phyloP scores from a whole-genome alignment of 2,113 vertebrate species.

The Glaucidium brasilianum region DNA sequence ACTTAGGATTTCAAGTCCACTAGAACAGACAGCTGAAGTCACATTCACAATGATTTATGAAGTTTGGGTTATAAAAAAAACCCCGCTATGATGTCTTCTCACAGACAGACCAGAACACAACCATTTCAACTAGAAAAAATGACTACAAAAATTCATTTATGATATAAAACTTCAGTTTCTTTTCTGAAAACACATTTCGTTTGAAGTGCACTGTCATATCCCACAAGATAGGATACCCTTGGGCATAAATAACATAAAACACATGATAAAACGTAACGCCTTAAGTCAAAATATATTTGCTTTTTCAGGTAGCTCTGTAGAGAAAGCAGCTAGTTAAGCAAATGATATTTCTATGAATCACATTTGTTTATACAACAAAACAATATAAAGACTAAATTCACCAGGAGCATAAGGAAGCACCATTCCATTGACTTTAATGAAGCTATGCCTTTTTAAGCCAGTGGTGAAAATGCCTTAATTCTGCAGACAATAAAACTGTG shows the following conservation, averaged over 20 bases:
- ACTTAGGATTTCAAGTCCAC: not conserved
- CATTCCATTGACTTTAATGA: not conserved
- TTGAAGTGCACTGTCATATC: constrained; percentile 41
- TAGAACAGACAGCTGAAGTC: not conserved
- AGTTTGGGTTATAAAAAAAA: not conserved
- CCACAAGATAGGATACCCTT: constrained; percentile 9
- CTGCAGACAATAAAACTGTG: not conserved
- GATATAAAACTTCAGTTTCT: constrained; percentile 10
- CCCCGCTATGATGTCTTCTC: not conserved
- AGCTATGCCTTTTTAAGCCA: not conserved
- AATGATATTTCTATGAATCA: constrained; percentile 36
- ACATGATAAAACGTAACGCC: constrained; percentile 24
- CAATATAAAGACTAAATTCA: constrained; percentile 8
- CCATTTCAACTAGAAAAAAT: not conserved
- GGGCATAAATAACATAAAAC: constrained; percentile 49
- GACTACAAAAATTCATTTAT: constrained; percentile 22
- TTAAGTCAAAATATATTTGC: constrained; percentile 22
- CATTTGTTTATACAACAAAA: constrained; percentile 16
- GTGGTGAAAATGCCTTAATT: not conserved
- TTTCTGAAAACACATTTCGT: constrained; percentile 43
- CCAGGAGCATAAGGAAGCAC: not conserved
- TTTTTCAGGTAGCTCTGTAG: not conserved
- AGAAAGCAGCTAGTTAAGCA: constrained; percentile 44
- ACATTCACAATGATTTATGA: not conserved
- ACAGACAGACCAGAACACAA: not conserved